phyloP scores from a whole-genome alignment of 1,140 invertebrate species.

The Camponotus vicinus region DNA sequence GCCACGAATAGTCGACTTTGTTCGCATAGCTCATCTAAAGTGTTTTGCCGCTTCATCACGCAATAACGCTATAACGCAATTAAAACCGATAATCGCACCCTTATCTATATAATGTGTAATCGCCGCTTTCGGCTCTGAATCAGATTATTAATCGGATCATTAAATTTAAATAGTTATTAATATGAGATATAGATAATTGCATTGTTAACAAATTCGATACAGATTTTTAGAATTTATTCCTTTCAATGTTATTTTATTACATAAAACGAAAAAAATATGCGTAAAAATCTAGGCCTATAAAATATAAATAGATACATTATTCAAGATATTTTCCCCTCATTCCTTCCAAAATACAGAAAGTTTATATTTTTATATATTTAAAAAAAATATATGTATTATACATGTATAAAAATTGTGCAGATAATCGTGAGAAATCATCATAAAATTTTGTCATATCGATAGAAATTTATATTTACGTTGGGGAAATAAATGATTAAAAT shows the following conservation, averaged over 20 bases:
- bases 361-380: not conserved
- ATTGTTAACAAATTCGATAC: not conserved
- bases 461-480: not conserved
- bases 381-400: not conserved
- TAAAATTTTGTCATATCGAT: not conserved
- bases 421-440: not conserved
- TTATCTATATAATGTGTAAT: slow-evolving; percentile 34
- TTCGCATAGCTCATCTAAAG: slow-evolving; percentile 49
- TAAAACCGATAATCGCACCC: slow-evolving; percentile 38
- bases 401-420: not conserved
- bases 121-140: not conserved
- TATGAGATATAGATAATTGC: not conserved
- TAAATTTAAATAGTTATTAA: not conserved
- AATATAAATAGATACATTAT: not conserved
- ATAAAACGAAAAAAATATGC: not conserved
- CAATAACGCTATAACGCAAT: slow-evolving; percentile 43
- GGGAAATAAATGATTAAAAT: not conserved
- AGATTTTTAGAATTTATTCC: not conserved
- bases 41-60: slow-evolving; percentile 41
- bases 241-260: not conserved
- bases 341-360: not conserved
- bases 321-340: not conserved
- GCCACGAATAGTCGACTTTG: slow-evolving; percentile 62
- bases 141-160: slow-evolving; percentile 32
- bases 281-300: not conserved